Evolutionary conservation across 2,888 invertebrate species (phyloP).

Genomic region (Philhelius pedissequus): DNA sequence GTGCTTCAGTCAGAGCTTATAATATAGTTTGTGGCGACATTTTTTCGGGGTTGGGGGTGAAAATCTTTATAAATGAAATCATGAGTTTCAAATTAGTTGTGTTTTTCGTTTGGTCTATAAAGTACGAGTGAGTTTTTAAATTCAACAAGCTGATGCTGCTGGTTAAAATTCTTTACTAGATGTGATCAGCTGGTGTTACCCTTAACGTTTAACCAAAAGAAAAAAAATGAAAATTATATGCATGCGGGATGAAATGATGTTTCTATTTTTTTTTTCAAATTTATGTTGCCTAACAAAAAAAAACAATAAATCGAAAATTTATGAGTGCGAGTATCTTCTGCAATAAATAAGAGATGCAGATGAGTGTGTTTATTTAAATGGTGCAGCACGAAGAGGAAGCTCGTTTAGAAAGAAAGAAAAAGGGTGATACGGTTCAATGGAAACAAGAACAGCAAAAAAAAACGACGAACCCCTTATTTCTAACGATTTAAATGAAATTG

Average conservation of each 20-base stretch:
- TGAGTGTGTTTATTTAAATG: conserved; percentile 55
- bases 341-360: conserved; percentile 49
- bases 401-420: neutral
- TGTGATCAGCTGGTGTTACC: conserved; percentile 6
- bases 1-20: neutral
- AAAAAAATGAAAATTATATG: neutral
- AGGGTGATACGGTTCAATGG: conserved; percentile 18
- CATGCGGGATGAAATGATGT: conserved; percentile 35
- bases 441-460: too few species aligned
- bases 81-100: conserved; percentile 61
- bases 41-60: neutral
- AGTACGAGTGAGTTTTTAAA: conserved; percentile 8
- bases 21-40: neutral
- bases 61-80: conserved; percentile 48
- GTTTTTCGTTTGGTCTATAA: conserved; percentile 21
- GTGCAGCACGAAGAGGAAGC: neutral
- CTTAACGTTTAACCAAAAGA: neutral
- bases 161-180: neutral
- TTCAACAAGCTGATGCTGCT: conserved; percentile 15
- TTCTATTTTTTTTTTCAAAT: neutral
- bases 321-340: conserved; percentile 28
- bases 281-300: conserved; percentile 11
- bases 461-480: neutral
- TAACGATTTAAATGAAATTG: conserved; percentile 35
- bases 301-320: conserved; percentile 55